Conservation (phyloP, 2,113 vertebrate species). For the Prietella phreatophila region DNA sequence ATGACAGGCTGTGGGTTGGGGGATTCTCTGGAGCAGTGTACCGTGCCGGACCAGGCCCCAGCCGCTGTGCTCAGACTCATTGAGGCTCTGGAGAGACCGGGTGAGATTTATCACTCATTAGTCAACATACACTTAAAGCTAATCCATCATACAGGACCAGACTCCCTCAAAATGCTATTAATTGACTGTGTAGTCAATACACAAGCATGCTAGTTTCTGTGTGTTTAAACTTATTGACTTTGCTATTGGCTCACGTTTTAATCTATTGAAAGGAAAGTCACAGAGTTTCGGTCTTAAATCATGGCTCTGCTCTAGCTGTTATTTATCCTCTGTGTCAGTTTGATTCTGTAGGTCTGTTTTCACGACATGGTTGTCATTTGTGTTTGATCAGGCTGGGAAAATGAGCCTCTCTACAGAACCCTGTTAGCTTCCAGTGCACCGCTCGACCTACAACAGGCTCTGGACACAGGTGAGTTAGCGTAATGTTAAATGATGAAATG, state of each 20-base stretch:
- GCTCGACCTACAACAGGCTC: constrained; percentile 66
- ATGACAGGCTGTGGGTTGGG: constrained; percentile 60
- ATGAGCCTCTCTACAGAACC: constrained; percentile 61
- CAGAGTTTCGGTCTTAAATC: neutral
- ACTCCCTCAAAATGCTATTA: constrained; percentile 8
- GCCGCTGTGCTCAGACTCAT: constrained; percentile 69
- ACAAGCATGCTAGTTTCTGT: neutral
- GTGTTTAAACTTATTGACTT: neutral
- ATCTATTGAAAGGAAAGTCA: neutral
- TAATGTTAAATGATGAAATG: neutral
- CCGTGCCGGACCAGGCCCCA: constrained; percentile 66
- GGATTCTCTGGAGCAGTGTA: constrained; percentile 59
- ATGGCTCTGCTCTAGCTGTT: neutral
- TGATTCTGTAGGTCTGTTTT: neutral
- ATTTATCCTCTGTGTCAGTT: neutral
- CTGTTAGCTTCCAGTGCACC: constrained; percentile 42
- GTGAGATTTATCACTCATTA: constrained; percentile 57
- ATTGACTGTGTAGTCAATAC: neutral
- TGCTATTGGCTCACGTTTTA: constrained; percentile 1
- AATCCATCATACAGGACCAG: constrained; percentile 11
- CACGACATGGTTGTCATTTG: neutral
- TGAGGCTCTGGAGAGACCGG: constrained; percentile 73
- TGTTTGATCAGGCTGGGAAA: constrained; percentile 63
- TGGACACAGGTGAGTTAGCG: constrained; percentile 65
- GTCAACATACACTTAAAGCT: neutral